Base-by-base conservation (phyloP, 2,113 vertebrate genomes). In the Serilophus lunatus region DNA sequence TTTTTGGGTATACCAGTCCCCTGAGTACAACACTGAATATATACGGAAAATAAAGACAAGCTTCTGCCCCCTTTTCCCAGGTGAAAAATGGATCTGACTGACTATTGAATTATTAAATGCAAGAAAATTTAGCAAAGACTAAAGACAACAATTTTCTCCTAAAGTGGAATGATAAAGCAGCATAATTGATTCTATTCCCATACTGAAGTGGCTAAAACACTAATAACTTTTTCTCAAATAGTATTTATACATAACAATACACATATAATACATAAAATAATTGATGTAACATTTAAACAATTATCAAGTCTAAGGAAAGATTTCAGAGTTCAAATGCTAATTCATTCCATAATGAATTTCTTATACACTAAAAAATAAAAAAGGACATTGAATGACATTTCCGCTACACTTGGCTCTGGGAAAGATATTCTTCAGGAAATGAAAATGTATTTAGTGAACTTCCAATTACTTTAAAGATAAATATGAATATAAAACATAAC, bases 1-100 rank as follows among this genome's bases (percentile, higher is more conserved):
- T 97, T 98, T 98, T 96, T 96, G 97, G 96, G 95, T 93, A 90
- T 87, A 94, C 59, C 64, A 92, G 97, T 94, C 97, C 97, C 95
- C 71, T 13, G 93, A 96, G 96, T 88, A 69, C 92, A 93, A 89
- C 81, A 60, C 45, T 94, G 93, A 96, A 96, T 97, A 97, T 90
- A 93, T 87, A 92, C 28, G 69, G 85, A 96, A 97, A 98, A 96
- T 88, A 97, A 97, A 93, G 95, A 94, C 91, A 92, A 38, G 81
- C 69, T 90, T 51, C 72, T 86, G 40, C 36, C 56, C 85, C 82
- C 56, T 80, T 83, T 65, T 59, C n/a, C 82, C 72, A 44, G 49
- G 49, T 93, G 86, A 96, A 85, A 94, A 88, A 88, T 94, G 44
- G 80, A 79, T 95, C 95, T 90, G 88, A 54, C 61, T 91, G 78